These are phyloP conservation scores for Protonibea diacanthus DNA, from an alignment of 2,797 vertebrate genomes.

Conservation along the genomic window DNA sequence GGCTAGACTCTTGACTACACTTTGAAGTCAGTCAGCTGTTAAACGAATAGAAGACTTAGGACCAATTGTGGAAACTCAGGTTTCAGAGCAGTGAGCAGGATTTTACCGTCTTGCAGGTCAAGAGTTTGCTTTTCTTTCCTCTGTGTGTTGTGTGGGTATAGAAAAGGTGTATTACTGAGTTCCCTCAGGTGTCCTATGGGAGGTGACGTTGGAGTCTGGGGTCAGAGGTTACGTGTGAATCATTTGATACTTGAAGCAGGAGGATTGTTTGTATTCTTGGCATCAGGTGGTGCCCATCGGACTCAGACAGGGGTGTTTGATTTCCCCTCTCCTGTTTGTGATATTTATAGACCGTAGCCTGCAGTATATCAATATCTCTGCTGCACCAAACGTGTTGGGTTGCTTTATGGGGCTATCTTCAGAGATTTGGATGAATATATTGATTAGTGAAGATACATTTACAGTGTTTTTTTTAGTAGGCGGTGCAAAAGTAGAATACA, in stretches of 20 bases:
- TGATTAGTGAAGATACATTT: neutral
- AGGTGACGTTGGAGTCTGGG: neutral
- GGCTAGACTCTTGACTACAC: constrained; percentile 28
- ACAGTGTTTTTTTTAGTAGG: neutral
- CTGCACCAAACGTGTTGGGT: constrained; percentile 8
- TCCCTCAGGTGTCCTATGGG: constrained; percentile 26
- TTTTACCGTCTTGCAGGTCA: neutral
- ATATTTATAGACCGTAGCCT: constrained; percentile 50
- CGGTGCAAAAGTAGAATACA: neutral
- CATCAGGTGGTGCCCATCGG: constrained; percentile 40
- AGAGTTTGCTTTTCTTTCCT: constrained; percentile 33
- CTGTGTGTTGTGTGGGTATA: constrained; percentile 19
- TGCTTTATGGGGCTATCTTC: neutral
- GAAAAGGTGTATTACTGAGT: neutral
- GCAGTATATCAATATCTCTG: neutral
- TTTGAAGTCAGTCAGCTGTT: constrained; percentile 44
- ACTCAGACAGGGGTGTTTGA: constrained; percentile 8
- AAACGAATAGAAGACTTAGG: constrained; percentile 17
- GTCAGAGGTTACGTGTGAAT: neutral
- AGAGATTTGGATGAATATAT: neutral
- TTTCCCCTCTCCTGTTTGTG: constrained; percentile 16
- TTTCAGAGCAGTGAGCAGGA: constrained; percentile 44
- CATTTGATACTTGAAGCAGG: constrained; percentile 19
- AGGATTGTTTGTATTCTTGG: constrained; percentile 38
- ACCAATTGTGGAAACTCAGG: constrained; percentile 29